Evolutionary conservation across 2,888 invertebrate genomes (phyloP).

Genomic region (Stenotaenia linearis): DNA sequence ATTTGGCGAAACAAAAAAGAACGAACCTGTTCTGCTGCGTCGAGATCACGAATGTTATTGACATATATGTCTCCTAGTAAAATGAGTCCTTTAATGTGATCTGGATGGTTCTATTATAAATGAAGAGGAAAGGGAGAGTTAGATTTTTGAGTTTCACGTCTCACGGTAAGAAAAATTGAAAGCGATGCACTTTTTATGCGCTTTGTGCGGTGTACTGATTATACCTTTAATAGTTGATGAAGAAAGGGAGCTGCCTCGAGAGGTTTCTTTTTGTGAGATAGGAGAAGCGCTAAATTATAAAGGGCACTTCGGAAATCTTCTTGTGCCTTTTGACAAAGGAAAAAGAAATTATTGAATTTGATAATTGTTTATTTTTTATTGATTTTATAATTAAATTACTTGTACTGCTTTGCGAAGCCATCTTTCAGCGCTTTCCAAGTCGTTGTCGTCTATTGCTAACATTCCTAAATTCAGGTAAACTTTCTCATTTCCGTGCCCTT

Average conservation of each 20-base stretch:
- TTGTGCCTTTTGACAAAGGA: conserved; percentile 51
- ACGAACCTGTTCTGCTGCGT: conserved; percentile 80
- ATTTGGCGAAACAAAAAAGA: background rate
- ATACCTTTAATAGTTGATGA: conserved; percentile 67
- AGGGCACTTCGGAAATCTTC: conserved; percentile 87
- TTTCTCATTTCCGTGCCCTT: conserved; percentile 73
- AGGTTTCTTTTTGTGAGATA: conserved; percentile 82
- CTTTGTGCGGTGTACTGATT: background rate
- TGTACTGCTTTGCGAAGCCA: conserved; percentile 81
- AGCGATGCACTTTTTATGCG: background rate
- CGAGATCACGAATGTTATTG: conserved; percentile 87
- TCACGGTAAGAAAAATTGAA: background rate
- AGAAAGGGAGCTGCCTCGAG: conserved; percentile 87
- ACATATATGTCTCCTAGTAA: conserved; percentile 93
- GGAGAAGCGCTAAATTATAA: conserved; percentile 83
- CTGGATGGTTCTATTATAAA: conserved; percentile 66
- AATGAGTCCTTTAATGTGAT: conserved; percentile 90
- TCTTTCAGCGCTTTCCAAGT: conserved; percentile 78
- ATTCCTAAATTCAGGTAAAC: conserved; percentile 93
- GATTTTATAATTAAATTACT: conserved; percentile 26
- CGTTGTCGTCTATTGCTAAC: conserved; percentile 92
- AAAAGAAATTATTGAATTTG: background rate
- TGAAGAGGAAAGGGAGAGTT: background rate
- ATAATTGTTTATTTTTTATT: background rate
- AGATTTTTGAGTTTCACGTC: no score